Conservation (phyloP, 2,888 invertebrate species). For the Epiblema foenella region DNA sequence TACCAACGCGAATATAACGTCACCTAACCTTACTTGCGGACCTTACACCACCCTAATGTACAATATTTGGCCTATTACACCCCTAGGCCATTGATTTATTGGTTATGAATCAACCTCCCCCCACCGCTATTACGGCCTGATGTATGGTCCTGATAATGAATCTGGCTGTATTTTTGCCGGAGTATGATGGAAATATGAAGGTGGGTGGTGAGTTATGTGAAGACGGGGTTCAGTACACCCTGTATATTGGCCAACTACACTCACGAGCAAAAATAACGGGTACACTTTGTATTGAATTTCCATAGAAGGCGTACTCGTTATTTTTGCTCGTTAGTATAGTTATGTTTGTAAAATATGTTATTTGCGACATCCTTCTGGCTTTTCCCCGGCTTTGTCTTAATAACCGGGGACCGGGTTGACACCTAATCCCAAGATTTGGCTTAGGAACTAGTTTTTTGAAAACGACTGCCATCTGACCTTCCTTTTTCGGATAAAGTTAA, state of each 20-base stretch:
- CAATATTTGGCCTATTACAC: slow-evolving; percentile 82
- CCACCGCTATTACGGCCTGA: slow-evolving; percentile 63
- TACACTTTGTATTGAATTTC: no score
- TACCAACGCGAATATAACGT: slow-evolving; percentile 1
- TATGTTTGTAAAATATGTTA: no score
- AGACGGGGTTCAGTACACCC: slow-evolving; percentile 33
- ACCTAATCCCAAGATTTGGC: no score
- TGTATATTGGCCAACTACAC: slow-evolving; percentile 10
- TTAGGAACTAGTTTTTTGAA: no score
- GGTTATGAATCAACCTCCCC: slow-evolving; percentile 81
- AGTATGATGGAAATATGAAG: slow-evolving; percentile 50
- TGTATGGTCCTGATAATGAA: slow-evolving; percentile 50
- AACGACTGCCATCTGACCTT: no score
- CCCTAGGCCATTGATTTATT: slow-evolving; percentile 81
- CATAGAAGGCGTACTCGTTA: no score
- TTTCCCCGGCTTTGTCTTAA: no score
- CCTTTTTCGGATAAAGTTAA: no score
- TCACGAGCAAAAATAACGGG: no score
- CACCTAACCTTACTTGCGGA: slow-evolving; percentile 27
- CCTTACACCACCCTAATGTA: slow-evolving; percentile 56
- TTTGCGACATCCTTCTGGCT: no score
- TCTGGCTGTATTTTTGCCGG: slow-evolving; percentile 48
- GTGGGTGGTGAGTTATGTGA: slow-evolving; percentile 46
- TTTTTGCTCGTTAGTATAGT: no score
- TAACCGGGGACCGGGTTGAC: no score